Conservation (phyloP, 2,797 vertebrate species). For the Falco cherrug region DNA sequence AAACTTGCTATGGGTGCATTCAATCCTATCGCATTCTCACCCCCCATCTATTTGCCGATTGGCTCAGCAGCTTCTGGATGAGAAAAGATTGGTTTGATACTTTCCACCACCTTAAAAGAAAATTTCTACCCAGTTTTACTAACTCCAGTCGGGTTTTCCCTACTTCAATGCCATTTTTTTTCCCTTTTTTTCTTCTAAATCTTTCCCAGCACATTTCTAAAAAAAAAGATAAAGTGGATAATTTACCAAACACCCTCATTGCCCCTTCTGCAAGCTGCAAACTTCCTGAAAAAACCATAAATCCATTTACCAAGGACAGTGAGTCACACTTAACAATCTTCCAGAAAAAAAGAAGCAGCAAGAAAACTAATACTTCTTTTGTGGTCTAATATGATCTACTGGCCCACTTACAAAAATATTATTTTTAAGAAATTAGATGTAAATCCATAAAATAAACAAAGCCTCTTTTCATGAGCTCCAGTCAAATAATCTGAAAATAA, state of each 20-base stretch:
- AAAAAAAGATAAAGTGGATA: neutral
- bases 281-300: neutral
- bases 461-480: constrained; percentile 25
- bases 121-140: neutral
- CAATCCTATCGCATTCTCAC: neutral
- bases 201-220: neutral
- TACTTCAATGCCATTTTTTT: neutral
- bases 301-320: neutral
- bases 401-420: constrained; percentile 32
- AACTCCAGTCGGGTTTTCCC: neutral
- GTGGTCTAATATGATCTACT: constrained; percentile 9
- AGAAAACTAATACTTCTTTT: constrained; percentile 32
- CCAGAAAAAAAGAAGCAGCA: neutral
- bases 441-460: constrained; percentile 68
- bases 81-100: neutral
- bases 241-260: neutral
- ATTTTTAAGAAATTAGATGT: constrained; percentile 42
- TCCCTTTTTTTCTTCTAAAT: neutral
- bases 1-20: no score
- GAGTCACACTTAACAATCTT: neutral
- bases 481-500: constrained; percentile 67
- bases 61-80: neutral
- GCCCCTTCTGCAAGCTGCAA: neutral
- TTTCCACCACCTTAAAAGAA: neutral
- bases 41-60: neutral